Evolutionary conservation across 2,888 invertebrate genomes (phyloP), one percentile per base, ranked within the genome.

Genomic region (Temnothorax rugatulus): DNA sequence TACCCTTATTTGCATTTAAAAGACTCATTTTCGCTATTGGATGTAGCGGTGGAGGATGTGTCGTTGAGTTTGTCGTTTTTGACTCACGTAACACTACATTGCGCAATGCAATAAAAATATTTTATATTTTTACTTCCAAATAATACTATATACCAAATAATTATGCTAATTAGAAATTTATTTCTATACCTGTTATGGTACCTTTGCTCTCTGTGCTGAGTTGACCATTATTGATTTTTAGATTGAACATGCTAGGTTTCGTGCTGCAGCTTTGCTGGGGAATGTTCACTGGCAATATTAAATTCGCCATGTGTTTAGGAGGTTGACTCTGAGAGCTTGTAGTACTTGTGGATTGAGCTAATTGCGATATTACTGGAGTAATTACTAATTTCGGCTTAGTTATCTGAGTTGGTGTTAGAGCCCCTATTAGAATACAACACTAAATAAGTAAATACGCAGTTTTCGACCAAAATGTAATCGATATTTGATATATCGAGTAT

Each of bases 171-270:
- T 15, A 29, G 9, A 34, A 13, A 69, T 50, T 63, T 41, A 66
- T 68, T 38, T 64, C 61, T 38, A 38, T 96, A 77, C 97, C 96
- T 81, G 96, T 96, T 66, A 97, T 96, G 68, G 96, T 96, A 21
- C 96, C 96, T 87, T 90, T 90, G 41, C 95, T 95, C 90, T 96
- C 96, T 90, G 96, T 95, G 90, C 96, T 96, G 84, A 96, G 95
- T 93, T 96, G 96, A 4, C 96, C 96, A 94, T 96, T 97, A 34
- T 96, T 96, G 92, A 97, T 96, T 95, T 97, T 97, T 84, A 97
- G 95, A 93, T 97, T 97, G 84, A 97, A 96, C 89, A 96, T 96
- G 69, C 96, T 96, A 11, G 96, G 96, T 92, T 96, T 96, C 15
- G 95, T 84, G 41, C 93, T 88, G 34, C 89, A 92, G 47, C 92